Evolutionary conservation across 2,888 invertebrate genomes (phyloP), one percentile per base, ranked within the genome.

Genomic region (Tetheella fluctuosa): DNA sequence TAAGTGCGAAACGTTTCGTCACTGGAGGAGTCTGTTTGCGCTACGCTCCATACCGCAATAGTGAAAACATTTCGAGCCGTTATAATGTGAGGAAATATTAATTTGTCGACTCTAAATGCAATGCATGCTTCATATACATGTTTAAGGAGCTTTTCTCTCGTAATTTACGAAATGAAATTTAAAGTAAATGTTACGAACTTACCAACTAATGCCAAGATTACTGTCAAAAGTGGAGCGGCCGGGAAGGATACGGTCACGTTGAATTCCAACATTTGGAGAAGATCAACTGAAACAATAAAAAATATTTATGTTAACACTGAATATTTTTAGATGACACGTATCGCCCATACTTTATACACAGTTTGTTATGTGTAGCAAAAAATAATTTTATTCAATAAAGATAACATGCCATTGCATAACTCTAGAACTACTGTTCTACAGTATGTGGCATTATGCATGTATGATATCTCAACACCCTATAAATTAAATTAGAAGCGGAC

Each of bases 181-280:
- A 48, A 48, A 20, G 48, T 20, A 48, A 17, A 48, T 20, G 34
- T 13, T 39, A 48, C 17, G 10, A 20, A 96, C 98, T 96, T 94
- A 99, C 99, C 99, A 77, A 99, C 99, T 86, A 99, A 94, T 53
- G 99, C 99, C 88, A 99, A 93, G 73, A 99, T 99, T 64, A 99
- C 99, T 6, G 99, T 99, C 71, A 99, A 94, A 58, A 99, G 94
- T 4, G 99, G 99, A 39, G 99, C 99, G 54, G 98, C 98, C 37
- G 99, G 99, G 86, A 99, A 99, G 60, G 97, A 97, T 60, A 98
- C 96, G 2, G 97, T 96, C 65, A 97, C 96, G 93, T 99, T 99
- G 93, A 98, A 97, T 93, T 99, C 99, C 88, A 99, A 93, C 98
- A 99, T 99, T 93, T 99, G 99, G 71, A 99, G 95, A 60, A 99